phyloP scores from a whole-genome alignment of 2,113 vertebrate species.

The Mus spicilegus region DNA sequence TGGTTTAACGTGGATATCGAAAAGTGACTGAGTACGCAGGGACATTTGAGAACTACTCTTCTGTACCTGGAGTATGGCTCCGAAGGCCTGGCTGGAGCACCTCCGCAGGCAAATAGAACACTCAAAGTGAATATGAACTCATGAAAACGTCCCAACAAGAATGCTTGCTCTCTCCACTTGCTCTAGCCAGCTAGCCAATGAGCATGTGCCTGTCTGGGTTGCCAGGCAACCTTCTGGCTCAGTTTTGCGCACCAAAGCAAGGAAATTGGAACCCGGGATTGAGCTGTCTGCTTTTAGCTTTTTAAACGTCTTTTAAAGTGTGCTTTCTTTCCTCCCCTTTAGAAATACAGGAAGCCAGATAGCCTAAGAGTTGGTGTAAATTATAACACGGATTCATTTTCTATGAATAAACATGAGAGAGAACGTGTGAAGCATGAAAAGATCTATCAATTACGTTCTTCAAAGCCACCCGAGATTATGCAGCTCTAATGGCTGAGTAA shows the following conservation, averaged over 20 bases:
- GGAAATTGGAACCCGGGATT: neutral
- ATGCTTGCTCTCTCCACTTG: neutral
- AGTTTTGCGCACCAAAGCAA: neutral
- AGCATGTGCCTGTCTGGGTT: neutral
- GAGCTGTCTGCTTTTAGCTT: neutral
- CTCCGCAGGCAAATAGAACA: neutral
- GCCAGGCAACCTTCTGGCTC: neutral
- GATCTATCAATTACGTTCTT: conserved; percentile 63
- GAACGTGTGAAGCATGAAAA: conserved; percentile 27
- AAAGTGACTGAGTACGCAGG: neutral
- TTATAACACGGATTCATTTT: conserved; percentile 30
- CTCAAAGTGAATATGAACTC: neutral
- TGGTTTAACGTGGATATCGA: neutral
- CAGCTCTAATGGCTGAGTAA: conserved; percentile 76
- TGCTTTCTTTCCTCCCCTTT: neutral
- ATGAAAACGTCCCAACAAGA: neutral
- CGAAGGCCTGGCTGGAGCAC: neutral
- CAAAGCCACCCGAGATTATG: conserved; percentile 51
- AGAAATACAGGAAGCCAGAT: neutral
- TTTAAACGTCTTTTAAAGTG: neutral
- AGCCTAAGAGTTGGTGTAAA: neutral
- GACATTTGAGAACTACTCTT: neutral
- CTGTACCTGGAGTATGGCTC: no score
- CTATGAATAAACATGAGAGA: conserved; percentile 70
- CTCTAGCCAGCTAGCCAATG: neutral